Evolutionary conservation across 2,113 vertebrate genomes (phyloP).

Genomic region (Stercorarius parasiticus): DNA sequence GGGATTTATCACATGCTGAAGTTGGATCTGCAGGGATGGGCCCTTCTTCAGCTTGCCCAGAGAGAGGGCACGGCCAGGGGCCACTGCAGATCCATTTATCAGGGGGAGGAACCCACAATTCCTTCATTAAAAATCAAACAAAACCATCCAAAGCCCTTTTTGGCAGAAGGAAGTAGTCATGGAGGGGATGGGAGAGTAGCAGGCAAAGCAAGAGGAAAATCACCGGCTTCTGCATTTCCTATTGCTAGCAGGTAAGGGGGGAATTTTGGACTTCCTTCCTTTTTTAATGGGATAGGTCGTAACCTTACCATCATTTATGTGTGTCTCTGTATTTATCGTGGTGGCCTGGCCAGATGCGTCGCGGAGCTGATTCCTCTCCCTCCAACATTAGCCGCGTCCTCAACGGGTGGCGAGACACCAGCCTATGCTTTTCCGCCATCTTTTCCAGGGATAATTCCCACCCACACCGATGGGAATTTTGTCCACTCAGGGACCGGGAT

Average conservation of each 20-base stretch:
- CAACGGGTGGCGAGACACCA: neutral
- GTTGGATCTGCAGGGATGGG: neutral
- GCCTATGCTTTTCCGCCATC: neutral
- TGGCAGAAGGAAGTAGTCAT: neutral
- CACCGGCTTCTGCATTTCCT: constrained; percentile 3
- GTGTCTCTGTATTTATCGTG: constrained; percentile 3
- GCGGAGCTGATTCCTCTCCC: neutral
- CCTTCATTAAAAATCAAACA: neutral
- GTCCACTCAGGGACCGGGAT: neutral
- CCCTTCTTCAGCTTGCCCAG: neutral
- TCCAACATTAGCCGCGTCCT: neutral
- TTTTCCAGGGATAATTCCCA: neutral
- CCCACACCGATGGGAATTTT: neutral
- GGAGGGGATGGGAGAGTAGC: neutral
- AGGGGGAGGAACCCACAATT: neutral
- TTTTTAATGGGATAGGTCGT: neutral
- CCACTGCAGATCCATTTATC: neutral
- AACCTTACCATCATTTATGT: constrained; percentile 18
- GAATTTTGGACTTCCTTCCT: constrained; percentile 59
- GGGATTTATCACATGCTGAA: neutral
- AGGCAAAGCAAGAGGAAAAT: neutral
- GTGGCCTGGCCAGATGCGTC: neutral
- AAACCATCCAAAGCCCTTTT: neutral
- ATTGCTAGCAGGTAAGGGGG: constrained; percentile 44
- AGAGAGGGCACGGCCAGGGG: neutral